Conservation (phyloP, 2,797 vertebrate genomes). For the Protosalanx chinensis region DNA sequence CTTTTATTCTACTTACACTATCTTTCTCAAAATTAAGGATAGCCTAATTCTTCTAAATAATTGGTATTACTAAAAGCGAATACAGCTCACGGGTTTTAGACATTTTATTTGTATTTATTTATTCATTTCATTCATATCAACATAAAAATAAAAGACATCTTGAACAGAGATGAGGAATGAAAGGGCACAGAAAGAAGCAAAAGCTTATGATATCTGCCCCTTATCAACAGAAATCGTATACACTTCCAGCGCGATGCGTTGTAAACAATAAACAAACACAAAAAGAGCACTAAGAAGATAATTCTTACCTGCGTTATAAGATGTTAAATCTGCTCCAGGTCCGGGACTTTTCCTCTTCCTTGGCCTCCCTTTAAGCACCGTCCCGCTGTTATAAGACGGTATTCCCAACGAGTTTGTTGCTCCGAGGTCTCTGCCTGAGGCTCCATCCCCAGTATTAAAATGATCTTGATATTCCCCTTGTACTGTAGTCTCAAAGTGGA, state of each 20-base stretch:
- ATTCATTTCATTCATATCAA: too few species aligned
- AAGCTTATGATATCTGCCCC: too few species aligned
- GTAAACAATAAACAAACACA: too few species aligned
- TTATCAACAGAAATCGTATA: too few species aligned
- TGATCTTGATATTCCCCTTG: slow-evolving; percentile 85
- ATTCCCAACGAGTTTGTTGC: slow-evolving; percentile 76
- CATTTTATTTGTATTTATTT: too few species aligned
- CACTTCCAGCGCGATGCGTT: too few species aligned
- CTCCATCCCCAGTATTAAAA: slow-evolving; percentile 83
- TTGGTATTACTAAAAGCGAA: neutral
- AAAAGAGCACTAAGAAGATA: neutral
- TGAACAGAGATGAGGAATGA: too few species aligned
- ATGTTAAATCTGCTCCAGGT: slow-evolving; percentile 81
- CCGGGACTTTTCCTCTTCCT: slow-evolving; percentile 86
- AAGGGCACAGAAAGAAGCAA: too few species aligned
- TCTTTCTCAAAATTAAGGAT: too few species aligned
- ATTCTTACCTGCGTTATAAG: slow-evolving; percentile 84
- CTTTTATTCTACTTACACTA: too few species aligned
- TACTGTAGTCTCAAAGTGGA: slow-evolving; percentile 86
- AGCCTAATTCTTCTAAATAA: neutral
- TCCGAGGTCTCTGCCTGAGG: slow-evolving; percentile 75
- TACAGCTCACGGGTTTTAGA: too few species aligned
- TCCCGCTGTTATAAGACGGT: slow-evolving; percentile 86
- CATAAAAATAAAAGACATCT: too few species aligned
- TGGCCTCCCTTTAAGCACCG: slow-evolving; percentile 85